Evolutionary conservation across 92 coral and sea anemone genomes (phyloP).

Genomic region (Heliopora coerulea): DNA sequence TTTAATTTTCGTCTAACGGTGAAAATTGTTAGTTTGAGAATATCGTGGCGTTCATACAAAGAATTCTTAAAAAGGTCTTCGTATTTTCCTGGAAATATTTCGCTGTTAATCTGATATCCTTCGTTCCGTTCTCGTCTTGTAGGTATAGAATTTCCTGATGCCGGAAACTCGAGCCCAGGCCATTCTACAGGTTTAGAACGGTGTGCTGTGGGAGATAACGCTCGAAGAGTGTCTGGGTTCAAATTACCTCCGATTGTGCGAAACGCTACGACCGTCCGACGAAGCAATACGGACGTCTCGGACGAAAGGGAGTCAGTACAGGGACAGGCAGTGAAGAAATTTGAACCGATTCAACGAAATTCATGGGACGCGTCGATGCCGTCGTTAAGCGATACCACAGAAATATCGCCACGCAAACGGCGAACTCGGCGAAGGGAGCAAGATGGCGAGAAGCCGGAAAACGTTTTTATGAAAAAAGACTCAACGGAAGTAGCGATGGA

Average conservation of each 20-base stretch:
- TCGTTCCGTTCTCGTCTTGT: constrained; percentile 48
- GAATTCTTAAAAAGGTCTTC: no score
- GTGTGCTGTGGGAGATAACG: constrained; percentile 8
- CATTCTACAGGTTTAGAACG: constrained; percentile 5
- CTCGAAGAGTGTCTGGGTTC: constrained; percentile 44
- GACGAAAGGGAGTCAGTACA: constrained; percentile 63
- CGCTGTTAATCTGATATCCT: constrained; percentile 12
- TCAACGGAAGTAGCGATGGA: not conserved
- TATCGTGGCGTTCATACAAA: no score
- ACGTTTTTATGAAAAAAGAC: not conserved
- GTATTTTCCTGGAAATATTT: not conserved
- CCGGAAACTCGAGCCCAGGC: constrained; percentile 9
- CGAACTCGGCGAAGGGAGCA: not conserved
- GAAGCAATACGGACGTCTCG: constrained; percentile 61
- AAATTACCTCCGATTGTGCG: constrained; percentile 89
- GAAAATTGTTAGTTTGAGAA: no score
- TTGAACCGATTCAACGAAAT: constrained; percentile 55
- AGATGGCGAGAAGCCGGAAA: not conserved
- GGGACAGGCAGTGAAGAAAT: constrained; percentile 82
- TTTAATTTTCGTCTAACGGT: not conserved
- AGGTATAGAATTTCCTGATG: constrained; percentile 26
- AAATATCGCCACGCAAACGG: constrained; percentile 30
- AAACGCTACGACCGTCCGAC: constrained; percentile 79
- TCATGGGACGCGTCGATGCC: constrained; percentile 17
- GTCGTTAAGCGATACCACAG: not conserved